Base-by-base conservation (phyloP, 2,888 invertebrate species). In the Andrena fulva region DNA sequence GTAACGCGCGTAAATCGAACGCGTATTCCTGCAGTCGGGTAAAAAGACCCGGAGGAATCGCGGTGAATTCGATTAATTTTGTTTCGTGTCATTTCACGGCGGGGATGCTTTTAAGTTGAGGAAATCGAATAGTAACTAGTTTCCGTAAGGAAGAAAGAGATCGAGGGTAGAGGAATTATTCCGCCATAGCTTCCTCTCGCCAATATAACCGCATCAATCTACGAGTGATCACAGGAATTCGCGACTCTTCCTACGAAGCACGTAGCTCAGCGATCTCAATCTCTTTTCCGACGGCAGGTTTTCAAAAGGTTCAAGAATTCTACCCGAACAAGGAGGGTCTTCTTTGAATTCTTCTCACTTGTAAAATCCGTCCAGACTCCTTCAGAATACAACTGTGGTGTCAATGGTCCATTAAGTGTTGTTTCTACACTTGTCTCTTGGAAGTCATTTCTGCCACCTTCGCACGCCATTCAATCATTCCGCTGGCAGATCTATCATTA, bases 401-500 rank as follows among this genome's bases (percentile, higher is more conserved):
- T 16, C 56, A 67, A 59, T 31, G 35, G 59, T 56, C 24, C 29
- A 12, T 56, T 7, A 24, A 66, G 52, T 68, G 54, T 56, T 56
- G 12, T 6, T 73, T 52, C 48, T 33, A 24, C 52, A 35, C 31
- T 27, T 10, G 50, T 74, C 75, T 60, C 59, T 85, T 79, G 85
- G 86, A 85, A 87, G 86, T 87, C 80, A 69, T 84, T 77, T 73
- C 81, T 81, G 82, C 66, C 76, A 75, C 63, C 85, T 87, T 87
- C 71, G 72, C 75, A 77, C 80, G 77, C 74, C 86, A 78, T 82
- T 87, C 82, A 84, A 89, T 88, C 86, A 79, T 85, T 77, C 77
- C 82, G 79, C 73, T 82, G 78, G 75, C 70, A 80, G 82, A 85
- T 87, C 87, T 89, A 83, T 89, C 86, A 85, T 89, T 85, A 86